Evolutionary conservation across 2,113 vertebrate genomes (phyloP).

Genomic region (Microcebus tavaratra): DNA sequence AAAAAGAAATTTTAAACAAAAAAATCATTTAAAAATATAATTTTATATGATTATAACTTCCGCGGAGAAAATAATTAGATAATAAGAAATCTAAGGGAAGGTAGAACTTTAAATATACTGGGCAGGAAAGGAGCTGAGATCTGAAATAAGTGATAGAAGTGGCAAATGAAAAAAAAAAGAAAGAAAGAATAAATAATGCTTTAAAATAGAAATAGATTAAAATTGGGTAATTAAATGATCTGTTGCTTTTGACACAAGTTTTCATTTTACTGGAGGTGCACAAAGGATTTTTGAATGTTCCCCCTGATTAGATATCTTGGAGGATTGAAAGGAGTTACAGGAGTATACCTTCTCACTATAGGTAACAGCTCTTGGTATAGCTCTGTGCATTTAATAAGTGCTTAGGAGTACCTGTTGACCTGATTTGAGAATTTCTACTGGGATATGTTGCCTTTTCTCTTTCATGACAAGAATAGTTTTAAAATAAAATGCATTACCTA

Average conservation of each 20-base stretch:
- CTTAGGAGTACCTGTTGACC: neutral
- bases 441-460: neutral
- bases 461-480: constrained; percentile 34
- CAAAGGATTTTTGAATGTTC: neutral
- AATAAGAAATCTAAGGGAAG: neutral
- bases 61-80: neutral
- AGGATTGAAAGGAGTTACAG: neutral
- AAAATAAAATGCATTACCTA: constrained; percentile 42
- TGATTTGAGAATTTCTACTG: neutral
- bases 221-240: neutral
- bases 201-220: neutral
- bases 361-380: neutral
- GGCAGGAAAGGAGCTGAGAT: neutral
- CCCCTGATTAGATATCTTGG: neutral
- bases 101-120: neutral
- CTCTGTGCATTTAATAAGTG: neutral
- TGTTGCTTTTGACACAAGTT: neutral
- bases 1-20: neutral
- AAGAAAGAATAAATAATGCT: neutral
- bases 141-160: neutral
- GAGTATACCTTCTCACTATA: neutral
- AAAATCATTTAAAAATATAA: neutral
- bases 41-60: neutral
- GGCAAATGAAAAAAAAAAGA: neutral
- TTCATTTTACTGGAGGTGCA: neutral